phyloP scores from a whole-genome alignment of 2,113 vertebrate genomes.

The Sylvietta virens region DNA sequence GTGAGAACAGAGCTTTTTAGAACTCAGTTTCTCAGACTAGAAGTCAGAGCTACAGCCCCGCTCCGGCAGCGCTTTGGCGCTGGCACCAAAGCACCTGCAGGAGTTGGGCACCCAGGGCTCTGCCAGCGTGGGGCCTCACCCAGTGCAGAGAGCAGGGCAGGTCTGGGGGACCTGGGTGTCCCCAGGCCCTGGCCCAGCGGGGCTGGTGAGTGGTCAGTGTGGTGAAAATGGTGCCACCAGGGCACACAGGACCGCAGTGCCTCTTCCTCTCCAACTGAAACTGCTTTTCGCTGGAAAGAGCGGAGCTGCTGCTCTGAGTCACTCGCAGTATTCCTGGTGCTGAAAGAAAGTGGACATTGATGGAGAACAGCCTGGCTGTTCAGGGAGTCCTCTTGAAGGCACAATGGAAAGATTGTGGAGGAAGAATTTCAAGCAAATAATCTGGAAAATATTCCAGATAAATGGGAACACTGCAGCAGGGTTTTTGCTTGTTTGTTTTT shows the following conservation, averaged over 20 bases:
- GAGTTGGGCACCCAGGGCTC: rapidly evolving
- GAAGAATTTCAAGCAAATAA: slow-evolving; percentile 68
- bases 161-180: not conserved
- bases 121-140: rapidly evolving
- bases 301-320: slow-evolving; percentile 74
- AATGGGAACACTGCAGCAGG: slow-evolving; percentile 3
- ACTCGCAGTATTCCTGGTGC: slow-evolving; percentile 65
- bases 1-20: too few relatives aligned
- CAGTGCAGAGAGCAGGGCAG: rapidly evolving
- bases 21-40: too few relatives aligned
- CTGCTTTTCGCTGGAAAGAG: slow-evolving; percentile 20
- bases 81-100: rapidly evolving
- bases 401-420: slow-evolving; percentile 80
- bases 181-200: rapidly evolving
- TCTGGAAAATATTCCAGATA: slow-evolving; percentile 84
- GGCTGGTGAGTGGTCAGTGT: rapidly evolving
- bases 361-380: slow-evolving; percentile 54
- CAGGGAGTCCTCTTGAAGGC: slow-evolving; percentile 39
- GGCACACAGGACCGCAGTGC: not conserved
- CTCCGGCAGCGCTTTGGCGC: rapidly evolving
- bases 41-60: too few relatives aligned
- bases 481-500: not conserved
- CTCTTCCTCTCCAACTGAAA: not conserved
- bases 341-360: slow-evolving; percentile 84
- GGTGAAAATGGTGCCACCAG: not conserved